Conservation (phyloP, 2,888 invertebrate genomes). For the Lepidochrysops patricia region DNA sequence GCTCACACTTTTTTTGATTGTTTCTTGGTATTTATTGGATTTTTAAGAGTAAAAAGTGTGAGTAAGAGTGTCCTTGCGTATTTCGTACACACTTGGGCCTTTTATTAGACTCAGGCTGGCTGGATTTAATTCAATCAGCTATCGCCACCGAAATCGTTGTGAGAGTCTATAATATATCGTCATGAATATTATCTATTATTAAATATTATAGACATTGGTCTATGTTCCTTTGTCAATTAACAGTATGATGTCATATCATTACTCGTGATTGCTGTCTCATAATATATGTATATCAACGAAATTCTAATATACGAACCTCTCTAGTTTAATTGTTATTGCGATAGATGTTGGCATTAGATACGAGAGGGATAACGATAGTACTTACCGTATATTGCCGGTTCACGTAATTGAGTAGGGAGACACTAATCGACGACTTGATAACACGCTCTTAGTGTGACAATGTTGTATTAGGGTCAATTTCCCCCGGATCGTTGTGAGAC, state of each 20-base stretch:
- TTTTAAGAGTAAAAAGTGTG: no score
- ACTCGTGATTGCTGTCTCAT: not conserved
- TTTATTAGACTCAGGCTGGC: no score
- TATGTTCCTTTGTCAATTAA: not conserved
- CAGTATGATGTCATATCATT: not conserved
- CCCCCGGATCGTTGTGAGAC: no score
- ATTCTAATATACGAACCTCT: not conserved
- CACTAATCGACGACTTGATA: not conserved
- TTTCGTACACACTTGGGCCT: no score
- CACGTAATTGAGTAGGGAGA: not conserved
- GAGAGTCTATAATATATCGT: no score
- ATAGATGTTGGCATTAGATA: slow-evolving; percentile 4
- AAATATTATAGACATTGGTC: no score
- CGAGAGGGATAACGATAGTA: not conserved
- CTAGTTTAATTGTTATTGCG: not conserved
- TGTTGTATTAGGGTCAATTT: not conserved
- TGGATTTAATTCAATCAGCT: no score
- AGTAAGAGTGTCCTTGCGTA: no score
- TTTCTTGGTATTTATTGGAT: no score
- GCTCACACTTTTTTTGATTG: no score
- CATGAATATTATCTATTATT: no score
- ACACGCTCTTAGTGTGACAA: not conserved
- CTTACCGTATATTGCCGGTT: not conserved
- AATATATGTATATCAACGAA: not conserved
- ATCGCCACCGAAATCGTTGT: no score